Base-by-base conservation (phyloP, 2,888 invertebrate species). In the Melanophora roralis region DNA sequence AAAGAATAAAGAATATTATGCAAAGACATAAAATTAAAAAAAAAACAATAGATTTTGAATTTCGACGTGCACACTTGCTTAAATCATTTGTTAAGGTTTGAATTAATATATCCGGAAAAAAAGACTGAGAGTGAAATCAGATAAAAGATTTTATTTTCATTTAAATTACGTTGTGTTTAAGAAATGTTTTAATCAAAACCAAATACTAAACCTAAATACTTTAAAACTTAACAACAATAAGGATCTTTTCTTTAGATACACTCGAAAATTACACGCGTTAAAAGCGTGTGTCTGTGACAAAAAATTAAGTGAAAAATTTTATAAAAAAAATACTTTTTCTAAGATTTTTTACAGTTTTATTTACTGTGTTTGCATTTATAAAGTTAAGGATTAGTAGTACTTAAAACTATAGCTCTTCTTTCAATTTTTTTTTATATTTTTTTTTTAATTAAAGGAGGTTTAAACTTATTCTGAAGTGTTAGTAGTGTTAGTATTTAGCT, bases 101-200 rank as follows among this genome's bases (percentile, higher is more conserved):
- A 57, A 64, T 47, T 47, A 21, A 40, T 53, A 69, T 49, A 62
- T 45, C 72, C 80, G 80, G 80, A 80, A 68, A 80, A 55, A 71
- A 71, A 71, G 53, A 75, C 67, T 72, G 53, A 62, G 67, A 71
- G 19, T 69, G 27, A 49, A 69, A 59, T 40, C 57, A 62, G 34
- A 76, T 77, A 47, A 72, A 43, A 19, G 62, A 68, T 68, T 80
- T 76, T 51, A 57, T 73, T 76, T 76, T 80, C 72, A 68, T 76
- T 79, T 43, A 57, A 62, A 74, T 55, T 0, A 49, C 19, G 12
- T 40, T 7, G 14, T 62, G 55, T 71, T 34, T 19, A 1, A 53
- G 45, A 40, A 53, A 11, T 12, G 12, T 55, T 43, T n/a, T 8
- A 72, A 19, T 32, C 51, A 75, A 57, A 71, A 65, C 69, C 60